Evolutionary conservation across 1,140 invertebrate species (phyloP).

Genomic region (Dryas iulia): DNA sequence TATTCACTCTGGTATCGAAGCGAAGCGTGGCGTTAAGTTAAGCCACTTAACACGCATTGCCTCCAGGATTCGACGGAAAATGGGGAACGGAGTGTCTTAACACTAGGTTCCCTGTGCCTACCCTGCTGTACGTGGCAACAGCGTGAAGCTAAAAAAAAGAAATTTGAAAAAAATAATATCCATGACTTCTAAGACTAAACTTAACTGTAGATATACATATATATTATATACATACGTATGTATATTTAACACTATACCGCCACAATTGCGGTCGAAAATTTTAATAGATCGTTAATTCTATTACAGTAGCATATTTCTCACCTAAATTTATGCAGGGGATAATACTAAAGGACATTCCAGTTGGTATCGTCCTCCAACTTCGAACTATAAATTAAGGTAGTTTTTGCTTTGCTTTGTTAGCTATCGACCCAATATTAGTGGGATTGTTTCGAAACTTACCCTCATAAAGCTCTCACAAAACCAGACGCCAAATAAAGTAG

Average conservation of each 20-base stretch:
- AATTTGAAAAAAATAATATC: no score
- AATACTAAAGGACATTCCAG: constrained; percentile 10
- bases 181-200: no score
- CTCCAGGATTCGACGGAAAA: no score
- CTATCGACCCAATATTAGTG: constrained; percentile 19
- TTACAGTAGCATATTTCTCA: background rate
- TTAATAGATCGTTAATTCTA: background rate
- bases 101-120: no score
- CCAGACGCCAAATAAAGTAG: constrained; percentile 13
- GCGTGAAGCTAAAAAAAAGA: no score
- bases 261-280: background rate
- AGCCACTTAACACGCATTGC: no score
- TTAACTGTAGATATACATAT: no score
- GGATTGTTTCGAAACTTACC: constrained; percentile 26
- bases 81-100: no score
- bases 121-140: no score
- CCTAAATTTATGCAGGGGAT: constrained; percentile 18
- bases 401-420: constrained; percentile 28
- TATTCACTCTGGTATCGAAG: no score
- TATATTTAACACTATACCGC: background rate
- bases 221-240: no score
- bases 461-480: constrained; percentile 18
- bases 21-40: no score
- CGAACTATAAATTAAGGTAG: constrained; percentile 22
- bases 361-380: constrained; percentile 21